These are phyloP conservation scores for Leptopilina drosophilae DNA, from an alignment of 2,888 invertebrate genomes.

Conservation along the genomic window DNA sequence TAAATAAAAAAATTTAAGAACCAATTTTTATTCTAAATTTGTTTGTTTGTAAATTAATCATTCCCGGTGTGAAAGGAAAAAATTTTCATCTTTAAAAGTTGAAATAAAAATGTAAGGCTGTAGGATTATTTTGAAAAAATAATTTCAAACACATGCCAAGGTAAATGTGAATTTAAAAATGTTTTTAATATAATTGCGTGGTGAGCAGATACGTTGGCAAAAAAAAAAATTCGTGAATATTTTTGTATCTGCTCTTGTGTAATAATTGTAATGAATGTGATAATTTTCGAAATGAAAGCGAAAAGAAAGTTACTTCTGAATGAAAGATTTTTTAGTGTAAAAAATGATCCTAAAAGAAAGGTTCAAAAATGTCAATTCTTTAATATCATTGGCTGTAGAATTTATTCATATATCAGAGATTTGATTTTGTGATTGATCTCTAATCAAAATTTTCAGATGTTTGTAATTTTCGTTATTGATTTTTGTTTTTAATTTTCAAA, in stretches of 20 bases:
- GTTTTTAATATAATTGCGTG: slow-evolving; percentile 6
- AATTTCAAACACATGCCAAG: background rate
- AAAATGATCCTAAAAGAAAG: background rate
- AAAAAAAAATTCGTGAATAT: background rate
- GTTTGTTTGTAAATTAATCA: no score
- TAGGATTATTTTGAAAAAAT: background rate
- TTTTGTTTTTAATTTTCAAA: no score
- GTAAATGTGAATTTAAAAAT: background rate
- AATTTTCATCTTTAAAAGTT: no score
- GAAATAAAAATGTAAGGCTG: background rate
- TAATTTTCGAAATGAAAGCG: background rate
- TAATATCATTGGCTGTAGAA: background rate
- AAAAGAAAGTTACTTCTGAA: background rate
- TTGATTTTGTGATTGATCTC: no score
- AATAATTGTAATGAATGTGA: slow-evolving; percentile 7
- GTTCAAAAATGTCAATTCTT: slow-evolving; percentile 3
- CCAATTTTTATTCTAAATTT: no score
- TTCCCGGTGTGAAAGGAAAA: no score
- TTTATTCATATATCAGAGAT: background rate
- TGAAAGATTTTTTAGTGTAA: background rate
- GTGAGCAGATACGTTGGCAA: background rate
- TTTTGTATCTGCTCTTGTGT: slow-evolving; percentile 11
- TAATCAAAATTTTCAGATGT: no score
- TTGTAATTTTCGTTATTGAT: no score
- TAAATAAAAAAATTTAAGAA: no score